Base-by-base conservation (phyloP, 2,113 vertebrate genomes). In the Gadus macrocephalus region DNA sequence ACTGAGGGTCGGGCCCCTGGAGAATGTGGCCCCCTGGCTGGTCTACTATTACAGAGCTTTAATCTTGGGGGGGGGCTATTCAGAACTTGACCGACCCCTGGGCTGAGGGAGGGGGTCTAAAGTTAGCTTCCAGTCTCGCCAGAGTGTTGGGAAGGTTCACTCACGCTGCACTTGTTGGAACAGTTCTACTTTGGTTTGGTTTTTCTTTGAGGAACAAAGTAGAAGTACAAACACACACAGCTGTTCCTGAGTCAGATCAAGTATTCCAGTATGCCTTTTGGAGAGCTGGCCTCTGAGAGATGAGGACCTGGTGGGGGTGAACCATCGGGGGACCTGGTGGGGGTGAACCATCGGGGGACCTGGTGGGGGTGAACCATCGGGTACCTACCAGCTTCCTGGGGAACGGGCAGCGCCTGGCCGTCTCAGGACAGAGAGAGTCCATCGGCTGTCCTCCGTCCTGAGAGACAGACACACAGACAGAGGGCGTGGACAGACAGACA, bases 341-440 rank as follows among this genome's bases (percentile, higher is more conserved):
- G 11, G 3, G 11, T 49, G 11, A 49, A 49, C 42, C 5, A 31
- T 31, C 28, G 20, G 3, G 5, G 28, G 28, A 31, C 3, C 28
- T 31, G 42, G 7, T 49, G 7, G 42, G 11, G 3, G 11, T 49
- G 11, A 49, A 49, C 42, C 5, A 31, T 31, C 28, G 20, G 3
- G 5, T 1, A 3, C 80, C 88, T 77, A 92, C 90, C 88, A 85
- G 87, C 81, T 90, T 88, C 79, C 77, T 83, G 76, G 72, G 61
- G 62, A 88, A 64, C 2, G 64, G 80, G 81, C 86, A 90, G 62
- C 55, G 65, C 76, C 90, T 90, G 72, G 83, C 82, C 70, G 85
- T 83, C 86, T 87, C 89, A 68, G 85, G 81, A 77, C 83, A 86
- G 72, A 85, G 61, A 62, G 77, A 84, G 73, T 85, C 89, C 81